These are phyloP conservation scores for Harpalus rufipes DNA, from an alignment of 2,888 invertebrate species.

Conservation along the genomic window DNA sequence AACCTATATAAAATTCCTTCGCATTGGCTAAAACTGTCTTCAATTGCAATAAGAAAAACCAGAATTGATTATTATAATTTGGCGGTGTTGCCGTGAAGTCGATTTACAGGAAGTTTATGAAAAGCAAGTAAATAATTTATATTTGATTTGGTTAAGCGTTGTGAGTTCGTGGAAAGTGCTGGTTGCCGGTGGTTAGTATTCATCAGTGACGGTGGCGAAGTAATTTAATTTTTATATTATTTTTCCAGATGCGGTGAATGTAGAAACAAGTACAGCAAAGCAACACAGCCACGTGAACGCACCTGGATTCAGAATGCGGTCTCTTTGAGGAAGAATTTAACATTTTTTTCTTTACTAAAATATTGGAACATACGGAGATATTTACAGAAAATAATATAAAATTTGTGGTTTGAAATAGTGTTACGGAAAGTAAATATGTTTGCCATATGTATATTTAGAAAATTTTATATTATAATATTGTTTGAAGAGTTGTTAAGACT, in stretches of 20 bases:
- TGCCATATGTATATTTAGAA: too few relatives aligned
- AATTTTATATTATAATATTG: too few relatives aligned
- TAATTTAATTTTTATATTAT: conserved; percentile 55
- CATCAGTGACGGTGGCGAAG: conserved; percentile 35
- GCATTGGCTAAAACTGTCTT: background rate
- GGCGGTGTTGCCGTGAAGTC: conserved; percentile 3
- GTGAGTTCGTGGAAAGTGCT: conserved; percentile 24
- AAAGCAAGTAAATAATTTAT: conserved; percentile 47
- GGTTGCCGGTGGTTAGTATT: conserved; percentile 13
- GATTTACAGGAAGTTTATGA: conserved; percentile 48
- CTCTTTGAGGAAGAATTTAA: background rate
- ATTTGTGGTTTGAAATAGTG: too few relatives aligned
- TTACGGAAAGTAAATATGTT: too few relatives aligned
- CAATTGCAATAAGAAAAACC: background rate
- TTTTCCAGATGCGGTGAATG: conserved; percentile 36
- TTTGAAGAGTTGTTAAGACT: too few relatives aligned
- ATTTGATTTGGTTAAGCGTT: conserved; percentile 47
- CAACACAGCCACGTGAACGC: conserved; percentile 12
- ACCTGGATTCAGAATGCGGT: conserved; percentile 8
- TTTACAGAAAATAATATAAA: background rate
- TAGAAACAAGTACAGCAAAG: background rate
- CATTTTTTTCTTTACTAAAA: background rate
- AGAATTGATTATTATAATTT: conserved; percentile 26
- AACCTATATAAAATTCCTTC: background rate
- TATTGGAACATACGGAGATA: background rate